Percentiles rank a stretch among this genome's conserved stretches.
Evolutionary conservation across 1,140 invertebrate genomes (phyloP).

Genomic region (Cyphomyrmex costatus): DNA sequence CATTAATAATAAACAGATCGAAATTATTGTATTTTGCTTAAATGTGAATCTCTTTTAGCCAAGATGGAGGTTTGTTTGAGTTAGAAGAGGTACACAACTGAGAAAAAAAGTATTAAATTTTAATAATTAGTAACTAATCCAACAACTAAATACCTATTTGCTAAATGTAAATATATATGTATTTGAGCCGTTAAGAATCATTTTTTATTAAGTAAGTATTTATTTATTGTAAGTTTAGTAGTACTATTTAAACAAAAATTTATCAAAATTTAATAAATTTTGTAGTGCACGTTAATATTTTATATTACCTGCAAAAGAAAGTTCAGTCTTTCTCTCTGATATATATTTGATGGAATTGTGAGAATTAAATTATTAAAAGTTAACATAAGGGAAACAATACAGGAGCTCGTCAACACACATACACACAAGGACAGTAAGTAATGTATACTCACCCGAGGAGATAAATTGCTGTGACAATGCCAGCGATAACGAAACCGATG

Average conservation of each 20-base stretch:
- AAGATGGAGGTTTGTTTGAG: too few species aligned
- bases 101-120: too few species aligned
- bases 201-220: too few species aligned
- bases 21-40: background rate
- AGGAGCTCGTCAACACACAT: too few species aligned
- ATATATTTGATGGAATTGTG: background rate
- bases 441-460: conserved; percentile 90
- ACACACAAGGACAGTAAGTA: background rate
- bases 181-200: too few species aligned
- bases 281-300: background rate
- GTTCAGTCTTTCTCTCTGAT: background rate
- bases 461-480: conserved; percentile 94
- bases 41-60: too few species aligned
- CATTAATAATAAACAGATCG: background rate
- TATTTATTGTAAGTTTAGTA: too few species aligned
- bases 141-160: too few species aligned
- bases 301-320: background rate
- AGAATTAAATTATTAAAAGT: background rate
- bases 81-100: background rate
- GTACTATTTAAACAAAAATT: too few species aligned
- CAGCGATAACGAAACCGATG: conserved; percentile 94
- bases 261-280: too few species aligned
- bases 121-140: too few species aligned
- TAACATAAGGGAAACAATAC: background rate
- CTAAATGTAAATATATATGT: too few species aligned